These are phyloP conservation scores for Buphagus erythrorhynchus DNA, from an alignment of 2,797 vertebrate species.

Conservation along the genomic window DNA sequence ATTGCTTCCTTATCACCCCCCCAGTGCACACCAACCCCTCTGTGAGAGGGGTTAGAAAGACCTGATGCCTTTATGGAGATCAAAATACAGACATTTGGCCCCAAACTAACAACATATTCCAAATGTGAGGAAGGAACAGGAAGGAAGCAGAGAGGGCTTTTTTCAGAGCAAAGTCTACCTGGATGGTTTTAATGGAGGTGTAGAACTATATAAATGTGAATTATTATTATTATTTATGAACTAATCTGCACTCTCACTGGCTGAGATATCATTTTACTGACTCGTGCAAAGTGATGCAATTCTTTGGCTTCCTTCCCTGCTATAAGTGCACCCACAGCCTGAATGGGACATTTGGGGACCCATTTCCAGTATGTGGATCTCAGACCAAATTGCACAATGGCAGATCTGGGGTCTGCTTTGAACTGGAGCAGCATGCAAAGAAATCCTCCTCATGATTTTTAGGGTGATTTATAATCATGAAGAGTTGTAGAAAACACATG, in stretches of 20 bases:
- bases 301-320: not conserved
- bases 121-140: not conserved
- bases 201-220: not conserved
- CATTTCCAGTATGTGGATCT: not conserved
- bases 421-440: not conserved
- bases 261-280: not conserved
- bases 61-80: not conserved
- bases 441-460: not conserved
- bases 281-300: not conserved
- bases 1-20: not conserved
- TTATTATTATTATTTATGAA: not conserved
- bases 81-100: not conserved
- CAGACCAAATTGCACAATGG: not conserved
- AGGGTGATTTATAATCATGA: not conserved
- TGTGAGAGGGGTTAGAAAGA: not conserved
- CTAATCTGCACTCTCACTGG: not conserved
- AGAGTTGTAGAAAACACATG: not conserved
- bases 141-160: not conserved
- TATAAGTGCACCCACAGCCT: not conserved
- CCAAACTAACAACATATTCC: accelerated
- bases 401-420: not conserved
- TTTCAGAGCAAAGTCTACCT: not conserved
- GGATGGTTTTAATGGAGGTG: not conserved
- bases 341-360: not conserved
- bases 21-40: accelerated